Evolutionary conservation across 1,140 invertebrate genomes (phyloP), one percentile per base, ranked within the genome.

Genomic region (Micrasema longulum): DNA sequence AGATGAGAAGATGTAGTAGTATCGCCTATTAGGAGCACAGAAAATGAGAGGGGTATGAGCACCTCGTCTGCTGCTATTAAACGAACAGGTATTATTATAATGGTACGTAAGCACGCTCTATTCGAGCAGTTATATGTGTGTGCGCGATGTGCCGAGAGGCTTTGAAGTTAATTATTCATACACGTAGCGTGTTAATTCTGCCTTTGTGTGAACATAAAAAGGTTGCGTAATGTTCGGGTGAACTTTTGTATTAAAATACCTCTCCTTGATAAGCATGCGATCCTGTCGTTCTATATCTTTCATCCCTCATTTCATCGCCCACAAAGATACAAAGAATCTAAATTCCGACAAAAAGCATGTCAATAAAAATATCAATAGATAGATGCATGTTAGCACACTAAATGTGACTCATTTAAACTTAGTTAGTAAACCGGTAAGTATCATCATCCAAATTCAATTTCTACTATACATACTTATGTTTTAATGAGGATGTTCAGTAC

Each of bases 131-230:
- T 4, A 18, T 43, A 11, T 53, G 35, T 45, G 57, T 20, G 55
- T 38, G 43, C 53, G 55, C 53, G 14, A 41, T 45, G 43, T 23
- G 68, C 18, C 45, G 52, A 70, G 65, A 48, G 45, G 43, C 55
- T 70, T 70, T 41, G 43, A 62, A 63, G 68, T 70, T 69, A 70
- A 70, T 70, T 70, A 70, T 70, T 62, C 43, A 70, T 70, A 62
- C 41, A 57, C 55, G 55, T 36, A 70, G 43, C 68, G 68, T 70
- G 68, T 70, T 70, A 70, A 70, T 70, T 66, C 45, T 50, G 47
- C 45, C 47, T 52, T 66, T 52, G 45, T 52, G 63, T 52, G 63
- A 35, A 35, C 63, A 63, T 63, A 31, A 63, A 63, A 63, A 63
- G 60, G 60, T 47, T 45, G 20, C 43, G 60, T 63, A 63, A 63